These are phyloP conservation scores for Scatophagus argus DNA, from an alignment of 2,113 vertebrate species.

Conservation along the genomic window DNA sequence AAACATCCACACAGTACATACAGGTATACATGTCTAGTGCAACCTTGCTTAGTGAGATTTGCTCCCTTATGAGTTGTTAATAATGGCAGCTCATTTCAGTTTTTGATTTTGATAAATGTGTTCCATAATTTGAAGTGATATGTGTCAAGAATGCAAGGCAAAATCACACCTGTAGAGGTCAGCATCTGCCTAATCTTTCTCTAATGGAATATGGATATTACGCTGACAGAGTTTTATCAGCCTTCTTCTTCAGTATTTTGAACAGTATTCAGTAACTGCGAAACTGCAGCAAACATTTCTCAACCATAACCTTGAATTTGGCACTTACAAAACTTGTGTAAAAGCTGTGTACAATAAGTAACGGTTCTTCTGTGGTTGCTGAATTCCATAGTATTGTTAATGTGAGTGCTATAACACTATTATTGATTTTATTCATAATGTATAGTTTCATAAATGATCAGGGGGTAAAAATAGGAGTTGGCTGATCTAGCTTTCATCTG, in stretches of 20 bases:
- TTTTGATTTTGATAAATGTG: slow-evolving; percentile 39
- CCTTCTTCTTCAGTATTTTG: not conserved
- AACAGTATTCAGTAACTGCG: not conserved
- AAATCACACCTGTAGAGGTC: slow-evolving; percentile 79
- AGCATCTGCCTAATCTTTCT: slow-evolving; percentile 77
- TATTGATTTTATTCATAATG: slow-evolving; percentile 2
- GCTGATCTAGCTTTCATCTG: not conserved
- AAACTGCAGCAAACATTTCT: slow-evolving; percentile 14
- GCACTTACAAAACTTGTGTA: not conserved
- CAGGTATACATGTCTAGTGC: not conserved
- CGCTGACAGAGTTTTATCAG: slow-evolving; percentile 24
- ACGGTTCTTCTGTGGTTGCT: not conserved
- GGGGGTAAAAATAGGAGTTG: slow-evolving; percentile 10
- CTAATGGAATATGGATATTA: slow-evolving; percentile 48
- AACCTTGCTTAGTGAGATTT: slow-evolving; percentile 1
- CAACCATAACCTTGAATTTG: not conserved
- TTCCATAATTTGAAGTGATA: slow-evolving; percentile 48
- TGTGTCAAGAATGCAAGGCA: slow-evolving; percentile 74
- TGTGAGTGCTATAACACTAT: not conserved
- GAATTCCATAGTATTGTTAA: not conserved
- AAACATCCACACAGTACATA: not conserved
- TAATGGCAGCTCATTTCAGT: not conserved
- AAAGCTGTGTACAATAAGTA: not conserved
- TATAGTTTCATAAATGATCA: slow-evolving; percentile 15
- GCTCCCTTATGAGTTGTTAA: not conserved